These are phyloP conservation scores for Butastur rufipennis DNA, from an alignment of 2,113 vertebrate genomes.

Conservation along the genomic window DNA sequence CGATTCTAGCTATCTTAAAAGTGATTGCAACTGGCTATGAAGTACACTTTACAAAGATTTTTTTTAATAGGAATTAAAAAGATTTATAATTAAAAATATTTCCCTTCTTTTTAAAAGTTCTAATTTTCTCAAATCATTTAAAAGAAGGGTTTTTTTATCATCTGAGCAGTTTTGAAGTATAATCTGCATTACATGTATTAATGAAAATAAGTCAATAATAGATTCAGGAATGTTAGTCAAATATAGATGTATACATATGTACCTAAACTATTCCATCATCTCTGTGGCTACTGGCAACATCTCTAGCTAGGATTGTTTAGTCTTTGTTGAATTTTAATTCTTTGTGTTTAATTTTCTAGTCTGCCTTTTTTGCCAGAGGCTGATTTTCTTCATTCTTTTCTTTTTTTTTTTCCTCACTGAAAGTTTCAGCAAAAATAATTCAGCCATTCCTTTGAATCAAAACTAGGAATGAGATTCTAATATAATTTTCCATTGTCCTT, in stretches of 20 bases:
- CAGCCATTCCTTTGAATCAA: background rate
- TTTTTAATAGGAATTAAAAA: background rate
- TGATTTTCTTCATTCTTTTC: background rate
- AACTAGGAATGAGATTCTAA: background rate
- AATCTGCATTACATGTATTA: background rate
- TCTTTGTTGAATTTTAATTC: background rate
- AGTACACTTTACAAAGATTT: background rate
- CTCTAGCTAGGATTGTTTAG: background rate
- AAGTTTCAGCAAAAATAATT: background rate
- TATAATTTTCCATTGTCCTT: background rate
- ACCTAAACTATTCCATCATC: background rate
- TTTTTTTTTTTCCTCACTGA: background rate
- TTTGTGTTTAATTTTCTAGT: background rate
- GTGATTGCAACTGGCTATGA: background rate
- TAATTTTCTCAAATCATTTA: background rate
- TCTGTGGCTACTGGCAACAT: background rate
- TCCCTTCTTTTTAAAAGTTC: background rate
- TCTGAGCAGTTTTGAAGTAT: background rate
- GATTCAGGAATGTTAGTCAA: background rate
- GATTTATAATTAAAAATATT: background rate
- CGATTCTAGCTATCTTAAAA: background rate
- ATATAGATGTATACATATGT: accelerated
- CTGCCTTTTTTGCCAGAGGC: accelerated
- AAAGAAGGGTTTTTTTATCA: background rate
- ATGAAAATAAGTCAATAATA: background rate